Base-by-base conservation (phyloP, 1,140 invertebrate species). In the Lepidostoma basale region DNA sequence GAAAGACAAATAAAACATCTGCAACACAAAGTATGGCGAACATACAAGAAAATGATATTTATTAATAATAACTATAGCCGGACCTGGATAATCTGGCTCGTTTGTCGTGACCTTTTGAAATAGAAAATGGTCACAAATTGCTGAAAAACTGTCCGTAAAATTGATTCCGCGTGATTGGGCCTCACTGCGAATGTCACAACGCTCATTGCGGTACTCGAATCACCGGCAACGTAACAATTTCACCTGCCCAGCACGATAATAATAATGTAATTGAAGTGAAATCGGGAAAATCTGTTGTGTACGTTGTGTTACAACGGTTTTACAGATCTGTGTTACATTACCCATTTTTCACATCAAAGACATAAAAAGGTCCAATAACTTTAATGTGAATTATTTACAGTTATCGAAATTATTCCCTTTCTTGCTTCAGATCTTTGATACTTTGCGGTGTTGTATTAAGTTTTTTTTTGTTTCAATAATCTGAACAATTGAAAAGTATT, bases 161-260 rank as follows among this genome's bases (percentile, higher is more conserved):
- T 62, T 62, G 59, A 67, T 69, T 70, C 69, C 64, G 69, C 63
- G 69, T 67, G 63, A 67, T 42, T 33, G 69, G 23, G 9, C 33
- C 44, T 22, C 64, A 60, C 62, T 66, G 36, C 16, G 28, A 69
- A 70, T 62, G 62, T 62, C 60, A 52, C 60, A 69, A 69, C 18
- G 18, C 30, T 56, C 28, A 33, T 12, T 56, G 52, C 30, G 52
- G 20, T 9, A n/a, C n/a, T n/a, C n/a, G n/a, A n/a, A n/a, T n/a
- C n/a, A n/a, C n/a, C 3, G 25, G 14, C 39, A 36, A 58, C 52
- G 62, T 47, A 69, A 62, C 26, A 5, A 33, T 56, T 56, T 56
- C 52, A 39, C 52, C 52, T 36, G 52, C 30, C 28, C 52, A 3
- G 22, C 20, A 18, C 18, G 36, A 5, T 16, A 36, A 56, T 56